A percentile compares a stretch with the other conserved stretches of the same genome.
Evolutionary conservation across 2,888 invertebrate genomes (phyloP).

Genomic region (Lasioglossum calceatum): DNA sequence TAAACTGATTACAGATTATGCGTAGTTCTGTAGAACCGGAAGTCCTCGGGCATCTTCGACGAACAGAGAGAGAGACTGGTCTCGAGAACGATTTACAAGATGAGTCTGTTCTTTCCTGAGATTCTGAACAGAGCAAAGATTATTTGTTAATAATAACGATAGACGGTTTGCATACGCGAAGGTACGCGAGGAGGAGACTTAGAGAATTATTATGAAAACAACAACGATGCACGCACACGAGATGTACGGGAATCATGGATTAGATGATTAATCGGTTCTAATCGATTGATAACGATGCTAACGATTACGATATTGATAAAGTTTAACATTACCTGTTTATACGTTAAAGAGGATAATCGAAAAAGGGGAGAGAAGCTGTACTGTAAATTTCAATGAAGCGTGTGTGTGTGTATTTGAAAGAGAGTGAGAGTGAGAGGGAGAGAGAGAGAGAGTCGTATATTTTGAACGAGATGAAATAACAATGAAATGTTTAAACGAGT

Average conservation of each 20-base stretch:
- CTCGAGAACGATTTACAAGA: background rate
- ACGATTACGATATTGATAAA: slow-evolving; percentile 64
- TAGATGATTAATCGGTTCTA: slow-evolving; percentile 33
- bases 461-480: slow-evolving; percentile 62
- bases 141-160: background rate
- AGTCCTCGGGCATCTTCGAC: background rate
- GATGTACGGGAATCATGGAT: slow-evolving; percentile 55
- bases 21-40: background rate
- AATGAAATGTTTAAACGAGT: slow-evolving; percentile 64
- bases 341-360: slow-evolving; percentile 67
- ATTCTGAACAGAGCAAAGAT: background rate
- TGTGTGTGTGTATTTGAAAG: background rate
- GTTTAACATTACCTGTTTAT: slow-evolving; percentile 73
- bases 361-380: slow-evolving; percentile 44
- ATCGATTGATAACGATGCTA: slow-evolving; percentile 60
- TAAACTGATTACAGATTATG: background rate
- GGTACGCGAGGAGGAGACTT: too few relatives aligned
- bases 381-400: background rate
- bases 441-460: slow-evolving; percentile 50
- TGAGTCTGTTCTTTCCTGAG: background rate
- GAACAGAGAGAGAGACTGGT: background rate
- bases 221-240: slow-evolving; percentile 61
- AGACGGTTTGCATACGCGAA: background rate
- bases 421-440: slow-evolving; percentile 32
- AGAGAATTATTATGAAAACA: background rate